A percentile compares a stretch with the other conserved stretches of the same genome.
These are phyloP conservation scores for Hippocampus barbouri DNA, from an alignment of 2,113 vertebrate genomes.

Conservation along the genomic window DNA sequence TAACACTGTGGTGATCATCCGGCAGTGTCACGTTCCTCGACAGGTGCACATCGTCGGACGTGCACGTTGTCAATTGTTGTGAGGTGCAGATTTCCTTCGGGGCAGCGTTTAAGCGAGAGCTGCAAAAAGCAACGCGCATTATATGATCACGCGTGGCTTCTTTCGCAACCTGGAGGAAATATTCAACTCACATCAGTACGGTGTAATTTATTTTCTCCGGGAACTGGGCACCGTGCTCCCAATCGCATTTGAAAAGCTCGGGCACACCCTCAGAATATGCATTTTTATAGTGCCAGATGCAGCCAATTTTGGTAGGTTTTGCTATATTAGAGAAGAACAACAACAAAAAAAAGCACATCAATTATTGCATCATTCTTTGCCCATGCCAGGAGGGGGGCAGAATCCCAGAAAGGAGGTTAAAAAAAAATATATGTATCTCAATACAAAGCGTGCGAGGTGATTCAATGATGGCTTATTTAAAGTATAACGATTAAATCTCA, in stretches of 20 bases:
- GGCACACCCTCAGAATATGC: rapidly evolving
- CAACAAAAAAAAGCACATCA: background rate
- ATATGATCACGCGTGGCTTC: background rate
- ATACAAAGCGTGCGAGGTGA: no score
- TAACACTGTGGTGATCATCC: rapidly evolving
- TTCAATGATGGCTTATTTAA: no score
- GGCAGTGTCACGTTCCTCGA: rapidly evolving
- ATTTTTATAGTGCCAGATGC: constrained; percentile 6
- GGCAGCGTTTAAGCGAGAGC: rapidly evolving
- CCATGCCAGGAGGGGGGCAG: background rate
- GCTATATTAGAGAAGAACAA: constrained; percentile 23
- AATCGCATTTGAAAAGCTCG: constrained; percentile 39
- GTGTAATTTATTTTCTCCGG: constrained; percentile 32
- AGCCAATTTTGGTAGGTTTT: constrained; percentile 51
- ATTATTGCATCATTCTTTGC: background rate
- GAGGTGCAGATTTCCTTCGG: background rate
- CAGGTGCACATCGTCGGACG: no score
- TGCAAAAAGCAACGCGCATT: constrained; percentile 31
- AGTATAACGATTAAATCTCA: no score
- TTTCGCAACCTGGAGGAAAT: background rate
- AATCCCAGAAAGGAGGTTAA: background rate
- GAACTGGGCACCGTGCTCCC: constrained; percentile 41
- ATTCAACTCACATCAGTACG: constrained; percentile 25
- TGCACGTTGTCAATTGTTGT: rapidly evolving
- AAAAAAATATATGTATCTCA: no score